Evolutionary conservation across 2,888 invertebrate genomes (phyloP).

Genomic region (Corbicula japonica): DNA sequence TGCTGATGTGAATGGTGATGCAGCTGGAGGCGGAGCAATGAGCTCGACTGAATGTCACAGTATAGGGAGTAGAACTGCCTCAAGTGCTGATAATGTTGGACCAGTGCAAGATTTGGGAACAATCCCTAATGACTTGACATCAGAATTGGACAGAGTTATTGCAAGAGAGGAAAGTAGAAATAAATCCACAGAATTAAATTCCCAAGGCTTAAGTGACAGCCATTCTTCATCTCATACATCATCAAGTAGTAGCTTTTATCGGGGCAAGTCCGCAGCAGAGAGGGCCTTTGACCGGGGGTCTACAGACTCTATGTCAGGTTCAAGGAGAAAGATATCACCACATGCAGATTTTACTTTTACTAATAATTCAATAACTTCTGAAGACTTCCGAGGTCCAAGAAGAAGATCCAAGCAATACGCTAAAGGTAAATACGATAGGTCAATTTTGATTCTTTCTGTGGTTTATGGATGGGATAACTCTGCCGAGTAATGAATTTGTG

Average conservation of each 20-base stretch:
- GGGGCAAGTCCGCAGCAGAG: constrained; percentile 58
- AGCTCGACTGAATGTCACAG: constrained; percentile 3
- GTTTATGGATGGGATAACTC: no score
- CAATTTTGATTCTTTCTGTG: no score
- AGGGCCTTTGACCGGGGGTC: constrained; percentile 62
- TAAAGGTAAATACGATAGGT: constrained; percentile 45
- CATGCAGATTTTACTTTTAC: constrained; percentile 56
- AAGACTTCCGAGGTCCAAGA: constrained; percentile 51
- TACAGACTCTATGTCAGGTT: constrained; percentile 46
- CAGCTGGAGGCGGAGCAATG: background rate
- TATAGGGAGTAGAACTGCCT: no score
- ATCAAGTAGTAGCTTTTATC: constrained; percentile 57
- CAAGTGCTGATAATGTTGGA: constrained; percentile 12
- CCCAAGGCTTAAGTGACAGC: constrained; percentile 61
- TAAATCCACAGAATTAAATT: constrained; percentile 53
- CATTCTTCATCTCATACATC: constrained; percentile 50
- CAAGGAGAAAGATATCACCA: constrained; percentile 52
- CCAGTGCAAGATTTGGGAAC: background rate
- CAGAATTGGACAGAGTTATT: constrained; percentile 59
- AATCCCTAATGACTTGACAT: constrained; percentile 46
- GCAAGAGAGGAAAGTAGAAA: constrained; percentile 56
- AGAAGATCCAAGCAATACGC: constrained; percentile 45
- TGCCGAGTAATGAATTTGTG: no score
- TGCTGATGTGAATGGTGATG: background rate
- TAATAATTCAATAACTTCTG: constrained; percentile 41